Evolutionary conservation across 2,113 vertebrate species (phyloP).

Genomic region (Bambusicola thoracicus): DNA sequence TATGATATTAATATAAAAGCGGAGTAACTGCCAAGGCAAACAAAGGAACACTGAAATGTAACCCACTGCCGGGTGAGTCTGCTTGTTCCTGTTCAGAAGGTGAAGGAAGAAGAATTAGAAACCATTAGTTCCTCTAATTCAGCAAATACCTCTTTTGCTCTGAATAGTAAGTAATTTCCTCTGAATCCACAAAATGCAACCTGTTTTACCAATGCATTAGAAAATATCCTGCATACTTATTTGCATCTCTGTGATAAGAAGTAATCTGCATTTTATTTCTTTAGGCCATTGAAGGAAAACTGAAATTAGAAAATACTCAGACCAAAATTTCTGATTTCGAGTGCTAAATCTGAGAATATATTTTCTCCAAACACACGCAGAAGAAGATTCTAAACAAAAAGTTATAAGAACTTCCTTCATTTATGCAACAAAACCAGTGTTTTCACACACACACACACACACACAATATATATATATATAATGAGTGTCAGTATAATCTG

Average conservation of each 20-base stretch:
- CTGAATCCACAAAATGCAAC: constrained; percentile 4
- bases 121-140: not conserved
- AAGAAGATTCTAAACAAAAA: not conserved
- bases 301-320: not conserved
- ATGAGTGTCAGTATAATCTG: not conserved
- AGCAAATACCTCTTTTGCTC: not conserved
- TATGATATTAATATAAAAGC: not conserved
- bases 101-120: constrained; percentile 11
- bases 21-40: constrained; percentile 21
- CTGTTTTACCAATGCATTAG: not conserved
- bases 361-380: not conserved
- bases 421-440: not conserved
- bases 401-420: not conserved
- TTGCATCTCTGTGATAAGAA: not conserved
- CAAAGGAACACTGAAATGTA: not conserved
- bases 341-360: not conserved
- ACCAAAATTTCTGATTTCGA: not conserved
- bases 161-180: not conserved
- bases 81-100: not conserved
- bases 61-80: not conserved
- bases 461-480: too few species aligned
- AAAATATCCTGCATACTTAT: not conserved
- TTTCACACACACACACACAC: not conserved
- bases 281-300: not conserved
- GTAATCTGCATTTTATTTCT: not conserved